Percentiles rank a stretch among this genome's conserved stretches.
Conservation (phyloP, 2,888 invertebrate genomes). For the Acrocera orbiculus region DNA sequence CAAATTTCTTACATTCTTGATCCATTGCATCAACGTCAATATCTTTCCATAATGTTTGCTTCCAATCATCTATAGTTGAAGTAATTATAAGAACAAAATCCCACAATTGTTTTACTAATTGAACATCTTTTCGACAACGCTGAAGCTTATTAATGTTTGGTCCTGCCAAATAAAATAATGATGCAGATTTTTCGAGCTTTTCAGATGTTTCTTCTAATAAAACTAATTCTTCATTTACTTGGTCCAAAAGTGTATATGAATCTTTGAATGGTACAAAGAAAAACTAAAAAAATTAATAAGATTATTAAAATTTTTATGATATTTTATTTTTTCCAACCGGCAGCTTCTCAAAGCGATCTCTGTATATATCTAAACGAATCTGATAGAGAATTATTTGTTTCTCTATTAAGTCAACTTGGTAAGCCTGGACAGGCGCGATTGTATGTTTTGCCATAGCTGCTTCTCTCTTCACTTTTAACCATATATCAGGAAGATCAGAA, state of each 20-base stretch:
- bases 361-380: slow-evolving; percentile 55
- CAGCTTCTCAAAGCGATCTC: slow-evolving; percentile 49
- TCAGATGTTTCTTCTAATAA: slow-evolving; percentile 50
- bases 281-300: slow-evolving; percentile 25
- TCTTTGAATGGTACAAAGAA: slow-evolving; percentile 46
- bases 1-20: slow-evolving; percentile 81
- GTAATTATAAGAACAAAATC: slow-evolving; percentile 70
- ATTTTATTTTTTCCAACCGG: slow-evolving; percentile 22
- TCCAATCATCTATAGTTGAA: slow-evolving; percentile 79
- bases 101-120: slow-evolving; percentile 66
- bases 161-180: slow-evolving; percentile 69
- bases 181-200: slow-evolving; percentile 51
- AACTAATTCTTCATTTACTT: slow-evolving; percentile 44
- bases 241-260: slow-evolving; percentile 52
- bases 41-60: slow-evolving; percentile 81
- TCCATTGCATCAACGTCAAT: slow-evolving; percentile 92
- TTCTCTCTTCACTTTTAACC: slow-evolving; percentile 70
- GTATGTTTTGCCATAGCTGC: slow-evolving; percentile 68
- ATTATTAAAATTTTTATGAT: not conserved
- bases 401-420: slow-evolving; percentile 72
- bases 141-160: slow-evolving; percentile 67
- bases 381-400: slow-evolving; percentile 68
- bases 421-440: slow-evolving; percentile 74
- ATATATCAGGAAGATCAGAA: slow-evolving; percentile 70
- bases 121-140: slow-evolving; percentile 57